phyloP scores from a whole-genome alignment of 2,113 vertebrate species.

The Ellobius talpinus region DNA sequence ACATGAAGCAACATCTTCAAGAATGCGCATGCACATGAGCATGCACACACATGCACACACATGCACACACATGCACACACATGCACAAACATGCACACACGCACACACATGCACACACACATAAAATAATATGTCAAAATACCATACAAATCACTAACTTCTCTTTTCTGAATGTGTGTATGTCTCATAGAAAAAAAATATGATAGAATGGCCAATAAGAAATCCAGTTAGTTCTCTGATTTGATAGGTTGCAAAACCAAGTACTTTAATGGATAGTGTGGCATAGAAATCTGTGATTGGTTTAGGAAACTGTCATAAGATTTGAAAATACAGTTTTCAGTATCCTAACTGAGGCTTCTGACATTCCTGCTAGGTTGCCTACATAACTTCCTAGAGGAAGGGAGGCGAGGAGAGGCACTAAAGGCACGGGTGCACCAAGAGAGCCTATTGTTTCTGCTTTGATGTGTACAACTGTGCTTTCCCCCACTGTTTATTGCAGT shows the following conservation, averaged over 20 bases:
- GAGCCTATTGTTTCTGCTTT: no score
- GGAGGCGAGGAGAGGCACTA: no score
- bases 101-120: not conserved
- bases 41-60: not conserved
- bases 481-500: constrained; percentile 55
- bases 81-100: not conserved
- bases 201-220: not conserved
- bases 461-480: constrained; percentile 54
- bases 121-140: not conserved
- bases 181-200: not conserved
- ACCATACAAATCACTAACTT: not conserved
- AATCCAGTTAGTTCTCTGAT: not conserved
- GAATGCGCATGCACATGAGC: not conserved
- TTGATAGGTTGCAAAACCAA: not conserved
- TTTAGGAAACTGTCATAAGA: constrained; percentile 10
- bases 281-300: not conserved
- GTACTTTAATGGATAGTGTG: not conserved
- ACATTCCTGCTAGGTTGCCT: not conserved
- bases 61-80: not conserved
- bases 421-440: no score
- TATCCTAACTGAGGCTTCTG: not conserved
- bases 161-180: not conserved
- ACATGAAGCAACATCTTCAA: not conserved
- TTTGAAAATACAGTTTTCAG: not conserved
- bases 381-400: not conserved